A percentile compares a stretch with the other conserved stretches of the same genome.
phyloP scores from a whole-genome alignment of 1,140 invertebrate species.

The Pentalonia nigronervosa region DNA sequence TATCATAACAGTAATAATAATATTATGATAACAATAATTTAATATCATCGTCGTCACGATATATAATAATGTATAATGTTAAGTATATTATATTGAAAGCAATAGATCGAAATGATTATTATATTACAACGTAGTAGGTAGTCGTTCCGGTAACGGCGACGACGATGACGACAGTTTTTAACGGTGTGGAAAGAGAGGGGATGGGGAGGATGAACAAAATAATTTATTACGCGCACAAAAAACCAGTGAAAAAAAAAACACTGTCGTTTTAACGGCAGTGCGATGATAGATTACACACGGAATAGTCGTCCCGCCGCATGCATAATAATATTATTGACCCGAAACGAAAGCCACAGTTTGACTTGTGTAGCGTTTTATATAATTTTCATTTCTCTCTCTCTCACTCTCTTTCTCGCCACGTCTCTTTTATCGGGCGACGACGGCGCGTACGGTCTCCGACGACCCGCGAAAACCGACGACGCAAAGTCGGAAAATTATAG shows the following conservation, averaged over 20 bases:
- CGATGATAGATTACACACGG: constrained; percentile 37
- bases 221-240: constrained; percentile 13
- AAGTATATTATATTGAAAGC: not conserved
- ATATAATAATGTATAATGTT: not conserved
- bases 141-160: not conserved
- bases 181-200: too few species aligned
- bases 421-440: not conserved
- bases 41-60: not conserved
- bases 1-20: not conserved
- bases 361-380: not conserved
- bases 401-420: not conserved
- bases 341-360: not conserved
- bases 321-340: constrained; percentile 7
- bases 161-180: not conserved
- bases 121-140: not conserved
- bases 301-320: not conserved
- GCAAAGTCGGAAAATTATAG: not conserved
- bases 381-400: not conserved
- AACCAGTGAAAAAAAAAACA: not conserved
- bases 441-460: not conserved
- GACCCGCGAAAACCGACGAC: not conserved
- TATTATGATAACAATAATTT: not conserved
- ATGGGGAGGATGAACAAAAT: not conserved
- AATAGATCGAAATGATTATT: not conserved
- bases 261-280: not conserved